A percentile compares a stretch with the other conserved stretches of the same genome.
These are phyloP conservation scores for Heliopora coerulea DNA, from an alignment of 92 coral and sea anemone genomes.

Conservation along the genomic window DNA sequence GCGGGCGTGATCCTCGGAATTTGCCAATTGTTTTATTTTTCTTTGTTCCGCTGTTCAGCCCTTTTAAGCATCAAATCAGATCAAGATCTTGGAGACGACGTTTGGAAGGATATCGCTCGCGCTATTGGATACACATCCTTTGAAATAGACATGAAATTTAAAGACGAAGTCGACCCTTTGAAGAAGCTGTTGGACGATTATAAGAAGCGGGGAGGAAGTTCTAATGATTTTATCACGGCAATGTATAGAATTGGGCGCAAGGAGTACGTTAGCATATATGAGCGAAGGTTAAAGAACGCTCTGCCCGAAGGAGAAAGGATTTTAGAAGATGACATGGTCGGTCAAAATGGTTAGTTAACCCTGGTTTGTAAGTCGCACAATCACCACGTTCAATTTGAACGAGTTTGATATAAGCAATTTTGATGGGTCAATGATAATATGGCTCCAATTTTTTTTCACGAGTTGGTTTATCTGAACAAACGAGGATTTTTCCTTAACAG, in stretches of 20 bases:
- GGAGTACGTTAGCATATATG: conserved; percentile 2
- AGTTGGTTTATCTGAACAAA: no score
- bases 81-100: conserved; percentile 92
- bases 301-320: not conserved
- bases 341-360: conserved; percentile 10
- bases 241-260: conserved; percentile 75
- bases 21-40: no score
- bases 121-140: conserved; percentile 79
- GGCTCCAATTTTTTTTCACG: no score
- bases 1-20: no score
- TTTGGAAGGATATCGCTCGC: conserved; percentile 90
- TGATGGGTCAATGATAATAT: no score
- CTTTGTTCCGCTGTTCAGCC: conserved; percentile 31
- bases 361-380: not conserved
- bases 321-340: conserved; percentile 25
- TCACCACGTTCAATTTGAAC: no score
- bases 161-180: conserved; percentile 61
- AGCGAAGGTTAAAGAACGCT: not conserved
- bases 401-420: no score
- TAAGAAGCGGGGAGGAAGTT: conserved; percentile 85
- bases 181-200: conserved; percentile 76
- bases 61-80: conserved; percentile 79
- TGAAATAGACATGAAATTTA: conserved; percentile 67
- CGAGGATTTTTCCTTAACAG: no score
- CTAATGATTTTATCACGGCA: conserved; percentile 80